Conservation (phyloP, 2,113 vertebrate species). For the Aphelocoma coerulescens region DNA sequence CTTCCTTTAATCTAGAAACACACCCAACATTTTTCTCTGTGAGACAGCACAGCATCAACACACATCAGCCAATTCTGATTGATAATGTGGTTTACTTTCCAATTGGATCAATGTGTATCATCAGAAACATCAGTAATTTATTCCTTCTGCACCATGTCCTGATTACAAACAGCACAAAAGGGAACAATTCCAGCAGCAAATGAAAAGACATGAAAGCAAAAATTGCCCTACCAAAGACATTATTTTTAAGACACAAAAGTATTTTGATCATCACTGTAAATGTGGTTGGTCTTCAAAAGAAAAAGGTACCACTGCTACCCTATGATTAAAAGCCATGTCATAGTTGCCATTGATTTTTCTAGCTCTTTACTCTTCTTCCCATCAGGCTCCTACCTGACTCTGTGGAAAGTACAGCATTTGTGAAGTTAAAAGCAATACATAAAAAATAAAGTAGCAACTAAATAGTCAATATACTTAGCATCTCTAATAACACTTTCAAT, state of each 20-base stretch:
- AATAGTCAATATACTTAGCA: background rate
- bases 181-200: constrained; percentile 33
- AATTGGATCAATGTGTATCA: background rate
- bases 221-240: background rate
- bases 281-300: background rate
- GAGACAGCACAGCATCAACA: background rate
- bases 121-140: constrained; percentile 21
- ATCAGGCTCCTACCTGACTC: background rate
- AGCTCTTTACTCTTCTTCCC: background rate
- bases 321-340: background rate
- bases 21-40: background rate
- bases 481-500: background rate
- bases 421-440: background rate
- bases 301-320: background rate
- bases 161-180: background rate
- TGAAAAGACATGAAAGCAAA: constrained; percentile 24
- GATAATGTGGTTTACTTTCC: constrained; percentile 3
- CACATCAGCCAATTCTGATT: background rate
- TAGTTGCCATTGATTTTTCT: background rate
- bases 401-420: background rate
- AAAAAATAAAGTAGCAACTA: background rate
- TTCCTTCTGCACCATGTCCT: background rate
- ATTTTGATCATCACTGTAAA: constrained; percentile 10
- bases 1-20: background rate
- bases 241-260: background rate